Conservation (phyloP, 2,888 invertebrate species). For the Leucophenga montana region DNA sequence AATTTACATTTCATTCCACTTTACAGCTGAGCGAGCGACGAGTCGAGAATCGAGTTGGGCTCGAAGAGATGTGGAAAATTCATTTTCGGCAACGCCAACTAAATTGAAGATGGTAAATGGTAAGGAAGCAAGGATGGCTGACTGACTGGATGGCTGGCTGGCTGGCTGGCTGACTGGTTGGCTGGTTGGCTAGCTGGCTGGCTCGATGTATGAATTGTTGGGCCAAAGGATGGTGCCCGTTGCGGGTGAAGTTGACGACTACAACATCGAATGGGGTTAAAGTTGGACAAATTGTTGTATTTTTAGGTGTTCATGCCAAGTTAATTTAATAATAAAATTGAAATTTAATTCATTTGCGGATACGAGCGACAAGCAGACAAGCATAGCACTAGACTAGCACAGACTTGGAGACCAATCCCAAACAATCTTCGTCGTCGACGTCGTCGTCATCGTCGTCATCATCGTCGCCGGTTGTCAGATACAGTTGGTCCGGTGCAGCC, state of each 20-base stretch:
- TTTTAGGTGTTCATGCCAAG: conserved; percentile 71
- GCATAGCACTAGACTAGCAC: neutral
- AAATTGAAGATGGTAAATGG: conserved; percentile 22
- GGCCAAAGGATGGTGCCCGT: neutral
- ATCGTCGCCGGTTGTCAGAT: neutral
- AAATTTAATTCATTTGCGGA: conserved; percentile 71
- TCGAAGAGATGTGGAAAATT: conserved; percentile 35
- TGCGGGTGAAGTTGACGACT: neutral
- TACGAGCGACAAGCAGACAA: neutral
- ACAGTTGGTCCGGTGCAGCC: neutral
- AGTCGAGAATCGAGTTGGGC: no score
- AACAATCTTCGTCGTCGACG: neutral
- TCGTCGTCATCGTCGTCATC: neutral
- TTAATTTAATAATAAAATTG: conserved; percentile 71
- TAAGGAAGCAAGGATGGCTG: conserved; percentile 10
- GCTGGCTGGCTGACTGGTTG: neutral
- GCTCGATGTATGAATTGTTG: no score
- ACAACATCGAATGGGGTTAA: conserved; percentile 21
- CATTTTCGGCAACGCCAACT: conserved; percentile 39
- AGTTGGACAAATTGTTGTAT: conserved; percentile 50
- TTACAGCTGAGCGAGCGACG: conserved; percentile 58
- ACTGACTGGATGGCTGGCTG: neutral
- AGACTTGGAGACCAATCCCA: no score
- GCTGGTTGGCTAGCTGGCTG: no score
- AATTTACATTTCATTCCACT: conserved; percentile 71